Percentiles rank a stretch among this genome's conserved stretches.
These are phyloP conservation scores for Ditula angustiorana DNA, from an alignment of 2,888 invertebrate genomes.

Conservation along the genomic window DNA sequence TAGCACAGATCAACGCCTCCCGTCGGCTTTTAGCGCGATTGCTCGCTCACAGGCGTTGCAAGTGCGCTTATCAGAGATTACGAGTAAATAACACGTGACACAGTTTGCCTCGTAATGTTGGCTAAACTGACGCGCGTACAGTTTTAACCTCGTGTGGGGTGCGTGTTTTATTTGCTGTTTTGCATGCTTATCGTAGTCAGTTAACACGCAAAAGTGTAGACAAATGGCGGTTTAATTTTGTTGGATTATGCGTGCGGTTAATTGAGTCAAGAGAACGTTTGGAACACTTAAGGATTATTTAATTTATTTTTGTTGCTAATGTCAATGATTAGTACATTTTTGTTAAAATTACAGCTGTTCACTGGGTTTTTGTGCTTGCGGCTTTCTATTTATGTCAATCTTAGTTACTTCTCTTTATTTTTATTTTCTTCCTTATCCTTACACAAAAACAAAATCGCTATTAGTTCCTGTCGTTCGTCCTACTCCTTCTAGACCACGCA, in stretches of 20 bases:
- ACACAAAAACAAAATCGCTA: no score
- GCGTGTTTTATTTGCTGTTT: slow-evolving; percentile 15
- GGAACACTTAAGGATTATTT: background rate
- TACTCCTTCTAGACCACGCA: no score
- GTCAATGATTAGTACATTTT: no score
- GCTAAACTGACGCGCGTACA: slow-evolving; percentile 26
- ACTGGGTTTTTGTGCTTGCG: no score
- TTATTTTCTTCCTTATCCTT: no score
- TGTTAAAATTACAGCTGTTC: no score
- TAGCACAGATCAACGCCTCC: slow-evolving; percentile 28
- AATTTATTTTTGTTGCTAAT: background rate
- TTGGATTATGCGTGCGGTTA: background rate
- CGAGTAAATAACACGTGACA: slow-evolving; percentile 19
- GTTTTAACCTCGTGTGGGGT: slow-evolving; percentile 17
- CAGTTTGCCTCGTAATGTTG: slow-evolving; percentile 34
- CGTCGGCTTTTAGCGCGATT: slow-evolving; percentile 40
- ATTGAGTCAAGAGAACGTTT: background rate
- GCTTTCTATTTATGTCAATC: no score
- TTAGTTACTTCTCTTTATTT: no score
- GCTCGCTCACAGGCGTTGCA: slow-evolving; percentile 16
- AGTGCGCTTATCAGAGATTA: slow-evolving; percentile 31
- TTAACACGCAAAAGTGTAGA: background rate
- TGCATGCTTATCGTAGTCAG: background rate
- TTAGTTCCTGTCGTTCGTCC: no score
- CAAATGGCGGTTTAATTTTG: background rate